Evolutionary conservation across 2,113 vertebrate genomes (phyloP).

Genomic region (Oplegnathus fasciatus): DNA sequence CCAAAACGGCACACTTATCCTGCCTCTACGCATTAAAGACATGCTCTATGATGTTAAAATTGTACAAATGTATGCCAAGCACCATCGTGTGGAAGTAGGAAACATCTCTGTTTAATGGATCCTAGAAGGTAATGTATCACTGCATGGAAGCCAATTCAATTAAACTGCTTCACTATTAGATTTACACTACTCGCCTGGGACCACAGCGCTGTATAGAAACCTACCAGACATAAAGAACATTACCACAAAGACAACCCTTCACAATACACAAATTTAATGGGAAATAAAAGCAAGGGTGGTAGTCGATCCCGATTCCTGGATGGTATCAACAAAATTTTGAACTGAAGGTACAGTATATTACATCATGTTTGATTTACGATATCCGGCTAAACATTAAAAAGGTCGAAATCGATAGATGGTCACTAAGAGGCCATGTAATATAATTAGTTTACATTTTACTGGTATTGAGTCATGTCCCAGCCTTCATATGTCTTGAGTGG

Average conservation of each 20-base stretch:
- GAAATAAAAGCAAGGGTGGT: constrained; percentile 50
- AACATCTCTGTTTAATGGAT: constrained; percentile 72
- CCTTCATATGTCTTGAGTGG: constrained; percentile 37
- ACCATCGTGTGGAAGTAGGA: constrained; percentile 39
- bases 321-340: constrained; percentile 55
- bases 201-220: constrained; percentile 57
- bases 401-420: constrained; percentile 70
- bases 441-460: constrained; percentile 76
- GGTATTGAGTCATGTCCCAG: constrained; percentile 73
- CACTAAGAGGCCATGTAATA: constrained; percentile 73
- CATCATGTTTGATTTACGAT: constrained; percentile 66
- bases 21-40: neutral
- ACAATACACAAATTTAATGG: constrained; percentile 53
- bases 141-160: constrained; percentile 74
- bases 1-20: neutral
- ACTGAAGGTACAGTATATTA: constrained; percentile 47
- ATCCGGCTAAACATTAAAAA: constrained; percentile 57
- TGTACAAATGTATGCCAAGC: constrained; percentile 17
- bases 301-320: constrained; percentile 46
- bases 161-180: constrained; percentile 73
- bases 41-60: constrained; percentile 30
- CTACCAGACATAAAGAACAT: constrained; percentile 56
- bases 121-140: constrained; percentile 70
- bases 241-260: constrained; percentile 58
- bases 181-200: constrained; percentile 69